A percentile compares a stretch with the other conserved stretches of the same genome.
Conservation (phyloP, 2,797 vertebrate genomes). For the Acanthopagrus latus region DNA sequence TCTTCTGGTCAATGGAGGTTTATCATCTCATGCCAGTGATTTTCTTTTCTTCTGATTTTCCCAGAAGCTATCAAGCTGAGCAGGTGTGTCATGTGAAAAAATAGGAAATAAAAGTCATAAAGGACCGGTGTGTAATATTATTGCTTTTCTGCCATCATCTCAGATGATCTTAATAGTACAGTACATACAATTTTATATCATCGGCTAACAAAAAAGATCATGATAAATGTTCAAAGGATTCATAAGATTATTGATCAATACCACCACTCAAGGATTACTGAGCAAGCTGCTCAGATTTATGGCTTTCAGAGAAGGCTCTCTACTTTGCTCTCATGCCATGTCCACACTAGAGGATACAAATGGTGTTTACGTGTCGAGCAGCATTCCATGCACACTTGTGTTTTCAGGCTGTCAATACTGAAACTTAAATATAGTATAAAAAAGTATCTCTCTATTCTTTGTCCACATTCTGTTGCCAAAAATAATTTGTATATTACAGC, state of each 20-base stretch:
- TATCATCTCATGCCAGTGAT: slow-evolving; percentile 51
- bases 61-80: slow-evolving; percentile 42
- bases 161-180: slow-evolving; percentile 4
- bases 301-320: slow-evolving; percentile 19
- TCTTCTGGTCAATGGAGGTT: slow-evolving; percentile 40
- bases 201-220: slow-evolving; percentile 14
- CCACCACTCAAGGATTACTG: slow-evolving; percentile 40
- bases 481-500: background rate
- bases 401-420: background rate
- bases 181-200: slow-evolving; percentile 6
- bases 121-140: background rate
- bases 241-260: slow-evolving; percentile 53
- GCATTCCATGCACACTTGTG: background rate
- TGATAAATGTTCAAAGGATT: slow-evolving; percentile 47
- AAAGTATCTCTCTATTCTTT: background rate
- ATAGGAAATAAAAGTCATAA: slow-evolving; percentile 4
- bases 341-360: slow-evolving; percentile 18
- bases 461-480: background rate
- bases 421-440: background rate
- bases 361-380: slow-evolving; percentile 20
- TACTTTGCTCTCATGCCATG: slow-evolving; percentile 13
- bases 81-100: background rate
- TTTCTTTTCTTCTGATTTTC: slow-evolving; percentile 31
- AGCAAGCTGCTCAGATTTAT: slow-evolving; percentile 54
- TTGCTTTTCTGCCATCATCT: background rate